Conservation (phyloP, 2,797 vertebrate species). For the Rhabdophis nuchalis region DNA sequence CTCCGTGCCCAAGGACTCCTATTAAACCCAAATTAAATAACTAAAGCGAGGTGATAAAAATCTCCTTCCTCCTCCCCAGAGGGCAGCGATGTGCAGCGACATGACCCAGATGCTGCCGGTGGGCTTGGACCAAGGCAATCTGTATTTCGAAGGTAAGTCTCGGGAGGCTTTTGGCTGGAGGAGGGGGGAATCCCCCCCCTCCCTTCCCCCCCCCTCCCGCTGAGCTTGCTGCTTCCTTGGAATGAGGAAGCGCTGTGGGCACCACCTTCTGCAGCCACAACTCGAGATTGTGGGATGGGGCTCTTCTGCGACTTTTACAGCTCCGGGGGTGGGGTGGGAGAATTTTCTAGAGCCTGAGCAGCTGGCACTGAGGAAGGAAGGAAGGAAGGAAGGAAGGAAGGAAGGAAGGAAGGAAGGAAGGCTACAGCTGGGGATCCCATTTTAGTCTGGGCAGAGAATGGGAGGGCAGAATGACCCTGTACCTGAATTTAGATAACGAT, state of each 20-base stretch:
- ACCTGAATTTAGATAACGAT: not conserved
- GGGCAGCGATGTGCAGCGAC: constrained; percentile 44
- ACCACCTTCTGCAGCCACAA: not conserved
- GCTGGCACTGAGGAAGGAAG: too few relatives aligned
- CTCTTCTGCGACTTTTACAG: not conserved
- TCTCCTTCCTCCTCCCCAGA: not conserved
- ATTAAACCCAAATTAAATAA: not conserved
- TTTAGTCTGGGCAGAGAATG: not conserved
- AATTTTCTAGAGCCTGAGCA: not conserved
- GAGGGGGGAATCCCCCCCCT: too few relatives aligned
- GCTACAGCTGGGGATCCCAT: not conserved
- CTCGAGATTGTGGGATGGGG: too few relatives aligned
- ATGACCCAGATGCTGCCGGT: constrained; percentile 31
- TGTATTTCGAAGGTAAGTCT: constrained; percentile 57
- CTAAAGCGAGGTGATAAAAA: too few relatives aligned
- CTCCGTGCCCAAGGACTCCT: accelerated
- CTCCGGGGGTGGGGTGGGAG: too few relatives aligned
- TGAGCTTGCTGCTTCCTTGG: not conserved
- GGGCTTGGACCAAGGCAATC: constrained; percentile 14
- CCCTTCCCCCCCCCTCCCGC: too few relatives aligned
- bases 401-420: not conserved
- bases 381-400: too few relatives aligned
- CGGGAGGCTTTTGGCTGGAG: not conserved
- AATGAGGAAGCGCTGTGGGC: not conserved
- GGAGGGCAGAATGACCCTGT: not conserved